Evolutionary conservation across 2,113 vertebrate species (phyloP).

Genomic region (Physeter macrocephalus): DNA sequence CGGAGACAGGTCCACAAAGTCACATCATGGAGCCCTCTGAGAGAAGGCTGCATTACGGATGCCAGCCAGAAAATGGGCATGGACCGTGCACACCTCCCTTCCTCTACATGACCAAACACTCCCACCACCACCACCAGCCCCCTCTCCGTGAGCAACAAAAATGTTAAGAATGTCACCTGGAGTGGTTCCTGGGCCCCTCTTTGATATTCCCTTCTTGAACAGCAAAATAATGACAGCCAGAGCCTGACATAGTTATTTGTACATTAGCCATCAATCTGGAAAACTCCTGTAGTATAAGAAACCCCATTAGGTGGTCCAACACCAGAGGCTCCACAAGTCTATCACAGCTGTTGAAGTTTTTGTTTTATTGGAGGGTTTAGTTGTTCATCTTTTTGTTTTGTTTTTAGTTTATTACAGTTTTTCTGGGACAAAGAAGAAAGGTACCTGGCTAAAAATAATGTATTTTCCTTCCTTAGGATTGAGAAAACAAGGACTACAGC

Average conservation of each 20-base stretch:
- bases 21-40: background rate
- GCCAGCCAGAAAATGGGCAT: background rate
- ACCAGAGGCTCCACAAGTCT: background rate
- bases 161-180: background rate
- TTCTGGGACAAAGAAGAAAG: background rate
- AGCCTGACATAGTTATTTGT: background rate
- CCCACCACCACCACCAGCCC: background rate
- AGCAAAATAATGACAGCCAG: conserved; percentile 4
- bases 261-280: background rate
- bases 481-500: background rate
- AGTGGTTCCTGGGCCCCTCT: background rate
- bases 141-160: background rate
- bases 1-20: conserved; percentile 3
- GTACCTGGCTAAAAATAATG: background rate
- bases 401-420: background rate
- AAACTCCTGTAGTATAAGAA: background rate
- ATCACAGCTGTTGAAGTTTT: background rate
- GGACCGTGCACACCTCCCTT: background rate
- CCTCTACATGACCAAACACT: background rate
- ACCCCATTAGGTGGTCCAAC: background rate
- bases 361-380: background rate
- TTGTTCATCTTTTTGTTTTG: background rate
- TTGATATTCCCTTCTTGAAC: background rate
- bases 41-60: background rate
- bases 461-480: background rate